Base-by-base conservation (phyloP, 2,888 invertebrate species). In the Listrodromus nycthemerus region DNA sequence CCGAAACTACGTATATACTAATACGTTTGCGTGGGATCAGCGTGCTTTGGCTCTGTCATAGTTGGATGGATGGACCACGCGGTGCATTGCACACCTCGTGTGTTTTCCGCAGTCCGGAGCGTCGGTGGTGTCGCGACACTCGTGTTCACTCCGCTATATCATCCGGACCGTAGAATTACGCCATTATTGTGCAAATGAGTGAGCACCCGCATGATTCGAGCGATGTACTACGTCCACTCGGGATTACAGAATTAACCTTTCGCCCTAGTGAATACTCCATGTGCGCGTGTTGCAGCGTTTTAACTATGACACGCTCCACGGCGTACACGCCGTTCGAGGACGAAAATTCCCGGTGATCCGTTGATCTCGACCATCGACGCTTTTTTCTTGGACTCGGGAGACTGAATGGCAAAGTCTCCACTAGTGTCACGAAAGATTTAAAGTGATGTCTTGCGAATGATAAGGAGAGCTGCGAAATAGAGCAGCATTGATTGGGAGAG, bases 161-260 rank as follows among this genome's bases (percentile, higher is more conserved):
- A 88, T 86, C 86, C 87, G 87, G 84, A 88, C 87, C 87, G 88
- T 87, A 87, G 90, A 91, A 91, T 91, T 89, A 89, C 89, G 88
- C 90, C 90, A 91, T 91, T 91, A 91, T 92, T 89, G 91, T 91
- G 91, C 89, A 91, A 91, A 92, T 91, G 90, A 91, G 89, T 87
- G 88, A 89, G 85, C 88, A 88, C 86, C 87, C 86, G 85, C 86
- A 87, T 88, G 89, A 90, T 90, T 89, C 87, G 86, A 82, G 85
- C 79, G 78, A 69, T 75, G 78, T 85, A 86, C 86, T 87, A 88
- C 88, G 87, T 88, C 87, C 86, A 79, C 82, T 27, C 83, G 61
- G 87, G 88, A 89, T 89, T 88, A 87, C 83, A 79, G 86, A 89
- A 87, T 89, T 87, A 89, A 89, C 88, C 88, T 82, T 79, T 81